Conservation (phyloP, 2,797 vertebrate species). For the Varecia variegata region DNA sequence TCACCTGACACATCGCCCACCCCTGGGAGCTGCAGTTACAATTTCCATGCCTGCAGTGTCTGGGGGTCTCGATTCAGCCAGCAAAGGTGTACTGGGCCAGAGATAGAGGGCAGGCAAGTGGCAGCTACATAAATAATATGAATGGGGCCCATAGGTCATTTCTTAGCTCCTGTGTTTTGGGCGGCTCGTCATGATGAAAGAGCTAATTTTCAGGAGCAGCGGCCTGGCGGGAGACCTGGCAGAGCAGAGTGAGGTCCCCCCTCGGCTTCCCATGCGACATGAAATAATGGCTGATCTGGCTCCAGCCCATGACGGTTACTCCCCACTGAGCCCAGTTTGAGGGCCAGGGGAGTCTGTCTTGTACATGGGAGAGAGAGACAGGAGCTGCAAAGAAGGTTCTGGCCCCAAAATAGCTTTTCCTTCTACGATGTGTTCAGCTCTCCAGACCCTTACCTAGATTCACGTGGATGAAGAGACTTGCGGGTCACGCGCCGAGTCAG, state of each 20-base stretch:
- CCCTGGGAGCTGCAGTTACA: not conserved
- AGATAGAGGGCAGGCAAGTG: conserved; percentile 3
- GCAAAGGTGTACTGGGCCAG: not conserved
- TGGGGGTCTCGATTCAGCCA: conserved; percentile 5
- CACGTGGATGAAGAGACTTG: not conserved
- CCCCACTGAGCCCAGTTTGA: not conserved
- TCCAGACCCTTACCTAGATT: not conserved
- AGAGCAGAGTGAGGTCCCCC: not conserved
- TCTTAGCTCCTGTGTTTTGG: not conserved
- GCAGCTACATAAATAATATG: conserved; percentile 42
- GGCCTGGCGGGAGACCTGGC: not conserved
- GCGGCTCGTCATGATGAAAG: conserved; percentile 11
- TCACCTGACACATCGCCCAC: not conserved
- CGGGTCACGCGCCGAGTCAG: not conserved
- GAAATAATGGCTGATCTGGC: not conserved
- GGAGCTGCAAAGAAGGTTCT: not conserved
- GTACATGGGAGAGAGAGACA: not conserved
- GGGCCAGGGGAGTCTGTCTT: not conserved
- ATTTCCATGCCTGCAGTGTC: not conserved
- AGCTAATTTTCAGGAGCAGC: conserved; percentile 49
- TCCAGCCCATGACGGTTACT: not conserved
- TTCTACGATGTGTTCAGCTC: not conserved
- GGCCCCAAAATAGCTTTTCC: not conserved
- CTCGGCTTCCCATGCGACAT: not conserved
- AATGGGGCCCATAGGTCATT: conserved; percentile 41